Conservation (phyloP, 2,888 invertebrate species). For the Noctuana brunneofusca region DNA sequence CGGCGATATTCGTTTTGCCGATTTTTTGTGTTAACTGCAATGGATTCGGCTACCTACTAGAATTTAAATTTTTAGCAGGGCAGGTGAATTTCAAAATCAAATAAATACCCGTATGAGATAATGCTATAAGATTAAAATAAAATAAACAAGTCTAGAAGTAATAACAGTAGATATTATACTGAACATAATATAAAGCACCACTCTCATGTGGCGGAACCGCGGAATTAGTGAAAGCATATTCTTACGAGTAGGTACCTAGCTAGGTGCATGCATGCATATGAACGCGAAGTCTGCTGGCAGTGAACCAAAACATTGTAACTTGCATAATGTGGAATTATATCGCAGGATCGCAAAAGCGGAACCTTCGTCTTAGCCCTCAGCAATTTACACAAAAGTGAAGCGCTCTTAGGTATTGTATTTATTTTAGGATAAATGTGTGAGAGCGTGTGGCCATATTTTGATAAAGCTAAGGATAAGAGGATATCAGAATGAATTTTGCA, state of each 20-base stretch:
- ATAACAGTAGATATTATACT: too few species aligned
- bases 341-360: constrained; percentile 53
- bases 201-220: constrained; percentile 34
- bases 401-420: neutral
- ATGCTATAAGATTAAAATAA: too few species aligned
- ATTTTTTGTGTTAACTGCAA: constrained; percentile 7
- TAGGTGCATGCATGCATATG: constrained; percentile 29
- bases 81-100: too few species aligned
- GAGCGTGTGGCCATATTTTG: constrained; percentile 15
- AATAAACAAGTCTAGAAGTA: too few species aligned
- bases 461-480: constrained; percentile 14
- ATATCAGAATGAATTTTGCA: constrained; percentile 16
- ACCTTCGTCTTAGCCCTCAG: constrained; percentile 56
- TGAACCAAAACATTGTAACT: constrained; percentile 76
- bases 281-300: constrained; percentile 65
- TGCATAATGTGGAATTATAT: constrained; percentile 76
- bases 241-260: too few species aligned
- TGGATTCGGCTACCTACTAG: neutral
- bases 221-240: constrained; percentile 38
- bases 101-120: too few species aligned
- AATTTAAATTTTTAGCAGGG: neutral
- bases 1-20: constrained; percentile 1
- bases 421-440: neutral
- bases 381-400: constrained; percentile 57
- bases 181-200: too few species aligned